Base-by-base conservation (phyloP, 2,888 invertebrate species). In the Lochmaea crataegi region DNA sequence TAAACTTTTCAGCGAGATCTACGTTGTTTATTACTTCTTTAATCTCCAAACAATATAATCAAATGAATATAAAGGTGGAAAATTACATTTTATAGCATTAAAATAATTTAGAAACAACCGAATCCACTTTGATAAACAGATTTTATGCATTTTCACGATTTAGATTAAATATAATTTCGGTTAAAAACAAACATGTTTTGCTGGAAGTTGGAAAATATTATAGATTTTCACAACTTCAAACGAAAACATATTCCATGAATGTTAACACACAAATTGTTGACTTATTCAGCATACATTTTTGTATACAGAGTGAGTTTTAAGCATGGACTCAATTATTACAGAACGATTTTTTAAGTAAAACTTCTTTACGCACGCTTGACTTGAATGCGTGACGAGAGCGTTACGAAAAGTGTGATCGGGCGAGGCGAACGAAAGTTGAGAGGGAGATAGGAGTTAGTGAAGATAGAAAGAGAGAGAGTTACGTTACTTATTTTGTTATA, bases 401-500 rank as follows among this genome's bases (percentile, higher is more conserved):
- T n/a, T n/a, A n/a, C n/a, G n/a, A n/a, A n/a, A n/a, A n/a, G n/a
- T n/a, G n/a, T n/a, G n/a, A n/a, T n/a, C n/a, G n/a, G n/a, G n/a
- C n/a, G n/a, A n/a, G n/a, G n/a, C n/a, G n/a, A n/a, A n/a, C n/a
- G n/a, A n/a, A n/a, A n/a, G n/a, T n/a, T n/a, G n/a, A n/a, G n/a
- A n/a, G n/a, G n/a, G n/a, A n/a, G n/a, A n/a, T n/a, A n/a, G n/a
- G n/a, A n/a, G n/a, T n/a, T n/a, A n/a, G n/a, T n/a, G n/a, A n/a
- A n/a, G n/a, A n/a, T n/a, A n/a, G n/a, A n/a, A n/a, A n/a, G n/a
- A n/a, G n/a, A n/a, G n/a, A n/a, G n/a, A n/a, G n/a, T n/a, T n/a
- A n/a, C n/a, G 92, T 93, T 9, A 94, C 94, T 0, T 93, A 94
- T 80, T 83, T 95, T 11, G 90, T 95, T 6, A 86, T 95, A 71